phyloP scores from a whole-genome alignment of 2,888 invertebrate species.

The Plagodis dolabraria region DNA sequence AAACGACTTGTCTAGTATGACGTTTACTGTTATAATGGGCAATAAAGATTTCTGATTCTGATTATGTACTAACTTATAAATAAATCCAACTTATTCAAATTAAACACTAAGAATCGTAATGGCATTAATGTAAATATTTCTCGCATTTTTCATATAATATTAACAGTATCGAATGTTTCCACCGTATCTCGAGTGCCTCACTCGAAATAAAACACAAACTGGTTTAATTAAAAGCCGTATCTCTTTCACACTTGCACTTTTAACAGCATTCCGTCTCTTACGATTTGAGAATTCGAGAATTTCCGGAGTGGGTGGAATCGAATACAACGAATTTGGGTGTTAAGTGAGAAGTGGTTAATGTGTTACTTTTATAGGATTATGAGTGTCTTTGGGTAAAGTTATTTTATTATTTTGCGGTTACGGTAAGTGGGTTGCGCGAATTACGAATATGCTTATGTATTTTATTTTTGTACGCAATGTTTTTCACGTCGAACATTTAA shows the following conservation, averaged over 20 bases:
- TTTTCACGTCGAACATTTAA: too few species aligned
- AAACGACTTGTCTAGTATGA: too few species aligned
- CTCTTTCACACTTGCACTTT: constrained; percentile 28
- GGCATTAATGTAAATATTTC: neutral
- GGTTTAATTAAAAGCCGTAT: constrained; percentile 31
- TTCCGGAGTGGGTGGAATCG: constrained; percentile 57
- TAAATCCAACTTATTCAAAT: too few species aligned
- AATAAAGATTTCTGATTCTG: too few species aligned
- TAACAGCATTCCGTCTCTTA: constrained; percentile 39
- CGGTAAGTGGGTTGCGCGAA: constrained; percentile 21
- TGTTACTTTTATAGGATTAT: constrained; percentile 38
- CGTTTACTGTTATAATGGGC: too few species aligned
- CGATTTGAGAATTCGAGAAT: constrained; percentile 48
- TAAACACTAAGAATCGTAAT: too few species aligned
- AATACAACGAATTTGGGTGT: constrained; percentile 35
- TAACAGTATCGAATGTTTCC: constrained; percentile 32
- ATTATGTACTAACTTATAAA: too few species aligned
- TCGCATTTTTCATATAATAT: constrained; percentile 7
- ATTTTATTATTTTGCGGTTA: constrained; percentile 9
- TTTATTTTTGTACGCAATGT: too few species aligned
- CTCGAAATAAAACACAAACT: constrained; percentile 28
- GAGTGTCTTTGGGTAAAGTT: constrained; percentile 19
- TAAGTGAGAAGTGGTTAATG: constrained; percentile 42
- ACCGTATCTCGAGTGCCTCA: constrained; percentile 26
- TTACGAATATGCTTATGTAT: neutral